Evolutionary conservation across 2,113 vertebrate species (phyloP).

Genomic region (Sphyrna mokarran): DNA sequence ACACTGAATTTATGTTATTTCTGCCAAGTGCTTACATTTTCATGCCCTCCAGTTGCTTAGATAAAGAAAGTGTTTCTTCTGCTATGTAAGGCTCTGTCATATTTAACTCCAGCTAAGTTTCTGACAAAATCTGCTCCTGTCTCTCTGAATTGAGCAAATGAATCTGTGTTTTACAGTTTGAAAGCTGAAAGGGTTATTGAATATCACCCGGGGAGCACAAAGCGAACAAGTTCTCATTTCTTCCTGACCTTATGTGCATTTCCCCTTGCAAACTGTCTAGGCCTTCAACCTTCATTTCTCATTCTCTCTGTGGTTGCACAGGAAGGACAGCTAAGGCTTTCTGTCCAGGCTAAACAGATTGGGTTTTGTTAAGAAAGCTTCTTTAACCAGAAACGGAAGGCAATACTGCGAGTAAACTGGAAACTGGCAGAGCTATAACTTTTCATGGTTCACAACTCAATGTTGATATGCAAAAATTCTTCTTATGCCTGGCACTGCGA

Average conservation of each 20-base stretch:
- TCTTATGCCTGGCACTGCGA: constrained; percentile 40
- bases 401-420: constrained; percentile 54
- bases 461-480: constrained; percentile 40
- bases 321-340: constrained; percentile 57
- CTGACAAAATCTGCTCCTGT: constrained; percentile 65
- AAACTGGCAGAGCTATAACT: constrained; percentile 52
- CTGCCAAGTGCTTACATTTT: constrained; percentile 61
- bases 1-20: constrained; percentile 59
- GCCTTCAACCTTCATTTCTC: constrained; percentile 57
- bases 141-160: constrained; percentile 69
- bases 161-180: constrained; percentile 58
- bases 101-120: constrained; percentile 54
- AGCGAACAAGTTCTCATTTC: constrained; percentile 72
- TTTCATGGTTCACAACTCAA: constrained; percentile 46
- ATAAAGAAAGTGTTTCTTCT: constrained; percentile 63
- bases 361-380: constrained; percentile 48
- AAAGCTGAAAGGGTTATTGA: constrained; percentile 72
- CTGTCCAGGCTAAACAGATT: constrained; percentile 63
- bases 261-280: constrained; percentile 47
- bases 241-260: constrained; percentile 64
- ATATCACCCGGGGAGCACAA: constrained; percentile 68
- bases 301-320: constrained; percentile 55
- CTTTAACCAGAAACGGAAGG: constrained; percentile 50
- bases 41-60: constrained; percentile 65
- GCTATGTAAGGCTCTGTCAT: constrained; percentile 55